Evolutionary conservation across 2,888 invertebrate genomes (phyloP).

Genomic region (Heliothis peltigera): DNA sequence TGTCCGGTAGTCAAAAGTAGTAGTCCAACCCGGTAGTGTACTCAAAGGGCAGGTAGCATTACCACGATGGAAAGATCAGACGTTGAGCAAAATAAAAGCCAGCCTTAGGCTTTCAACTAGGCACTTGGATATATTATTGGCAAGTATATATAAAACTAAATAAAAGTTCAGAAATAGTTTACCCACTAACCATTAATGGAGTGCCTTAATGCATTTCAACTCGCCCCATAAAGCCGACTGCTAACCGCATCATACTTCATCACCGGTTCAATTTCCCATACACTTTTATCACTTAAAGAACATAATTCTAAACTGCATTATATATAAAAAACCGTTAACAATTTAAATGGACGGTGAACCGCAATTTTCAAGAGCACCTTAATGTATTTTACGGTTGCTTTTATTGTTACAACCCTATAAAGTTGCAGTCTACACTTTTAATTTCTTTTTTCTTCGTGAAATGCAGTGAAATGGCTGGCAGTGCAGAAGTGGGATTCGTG

Average conservation of each 20-base stretch:
- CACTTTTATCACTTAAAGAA: constrained; percentile 10
- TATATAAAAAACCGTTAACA: constrained; percentile 10
- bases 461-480: constrained; percentile 17
- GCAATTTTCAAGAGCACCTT: constrained; percentile 40
- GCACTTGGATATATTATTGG: no score
- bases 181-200: not conserved
- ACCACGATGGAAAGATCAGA: no score
- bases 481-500: constrained; percentile 23
- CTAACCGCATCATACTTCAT: constrained; percentile 5
- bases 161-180: no score
- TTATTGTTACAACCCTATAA: constrained; percentile 64
- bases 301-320: constrained; percentile 19
- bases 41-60: no score
- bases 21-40: no score
- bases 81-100: no score
- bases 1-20: no score
- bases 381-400: constrained; percentile 64
- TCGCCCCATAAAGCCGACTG: constrained; percentile 8
- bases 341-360: constrained; percentile 18
- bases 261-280: constrained; percentile 1
- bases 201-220: not conserved
- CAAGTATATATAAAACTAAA: no score
- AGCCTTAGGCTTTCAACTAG: no score
- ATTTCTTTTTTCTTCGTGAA: constrained; percentile 15
- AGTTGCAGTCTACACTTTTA: constrained; percentile 44